These are phyloP conservation scores for Acholoe squamosa DNA, from an alignment of 2,888 invertebrate genomes.

Conservation along the genomic window DNA sequence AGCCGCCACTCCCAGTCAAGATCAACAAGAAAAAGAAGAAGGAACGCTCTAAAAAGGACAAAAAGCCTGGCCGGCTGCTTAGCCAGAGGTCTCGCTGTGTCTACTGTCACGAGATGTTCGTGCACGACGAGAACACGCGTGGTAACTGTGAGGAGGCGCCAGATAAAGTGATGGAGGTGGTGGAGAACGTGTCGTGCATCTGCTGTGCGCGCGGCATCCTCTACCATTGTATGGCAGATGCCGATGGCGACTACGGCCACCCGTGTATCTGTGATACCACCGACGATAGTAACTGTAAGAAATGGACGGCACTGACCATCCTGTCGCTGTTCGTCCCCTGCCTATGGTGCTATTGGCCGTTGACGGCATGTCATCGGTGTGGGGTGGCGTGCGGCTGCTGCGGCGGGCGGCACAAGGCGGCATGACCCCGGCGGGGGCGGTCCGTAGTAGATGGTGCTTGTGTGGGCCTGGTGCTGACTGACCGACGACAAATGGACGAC, in stretches of 20 bases:
- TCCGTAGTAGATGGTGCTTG: slow-evolving; percentile 55
- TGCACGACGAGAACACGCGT: slow-evolving; percentile 92
- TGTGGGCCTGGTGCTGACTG: slow-evolving; percentile 16
- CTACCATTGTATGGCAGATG: slow-evolving; percentile 96
- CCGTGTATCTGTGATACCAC: slow-evolving; percentile 91
- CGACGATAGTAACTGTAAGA: slow-evolving; percentile 84
- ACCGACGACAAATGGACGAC: not conserved
- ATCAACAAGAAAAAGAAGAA: slow-evolving; percentile 75
- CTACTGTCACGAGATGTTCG: slow-evolving; percentile 86
- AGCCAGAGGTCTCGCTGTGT: slow-evolving; percentile 82
- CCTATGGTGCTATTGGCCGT: slow-evolving; percentile 95
- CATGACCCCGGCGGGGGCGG: slow-evolving; percentile 60
- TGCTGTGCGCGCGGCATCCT: slow-evolving; percentile 94
- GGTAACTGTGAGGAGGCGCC: slow-evolving; percentile 91
- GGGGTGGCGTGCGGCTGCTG: slow-evolving; percentile 91
- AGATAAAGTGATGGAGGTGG: slow-evolving; percentile 89
- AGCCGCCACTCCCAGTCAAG: slow-evolving; percentile 83
- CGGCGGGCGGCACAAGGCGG: slow-evolving; percentile 89
- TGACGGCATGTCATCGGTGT: slow-evolving; percentile 92
- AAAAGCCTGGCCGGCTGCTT: slow-evolving; percentile 67
- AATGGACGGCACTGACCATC: slow-evolving; percentile 93
- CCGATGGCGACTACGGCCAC: slow-evolving; percentile 90
- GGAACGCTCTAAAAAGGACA: slow-evolving; percentile 69
- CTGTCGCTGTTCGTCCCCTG: slow-evolving; percentile 95
- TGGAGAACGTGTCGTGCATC: slow-evolving; percentile 92